Conservation (phyloP, 1,140 invertebrate genomes). For the Heliconius congener region DNA sequence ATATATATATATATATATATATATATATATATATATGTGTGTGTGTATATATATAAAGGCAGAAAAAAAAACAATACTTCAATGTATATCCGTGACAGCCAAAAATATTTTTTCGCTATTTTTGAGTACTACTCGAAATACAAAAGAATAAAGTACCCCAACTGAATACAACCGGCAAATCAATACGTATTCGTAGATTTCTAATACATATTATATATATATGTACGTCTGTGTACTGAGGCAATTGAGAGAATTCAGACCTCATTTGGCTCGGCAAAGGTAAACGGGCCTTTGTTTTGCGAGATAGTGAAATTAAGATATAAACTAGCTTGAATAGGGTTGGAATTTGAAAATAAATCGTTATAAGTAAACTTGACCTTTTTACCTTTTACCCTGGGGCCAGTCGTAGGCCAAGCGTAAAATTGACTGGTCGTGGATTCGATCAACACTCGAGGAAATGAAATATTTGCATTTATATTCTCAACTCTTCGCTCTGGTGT, state of each 20-base stretch:
- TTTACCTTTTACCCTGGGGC: no score
- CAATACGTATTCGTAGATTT: background rate
- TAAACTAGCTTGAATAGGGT: background rate
- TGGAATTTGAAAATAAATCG: background rate
- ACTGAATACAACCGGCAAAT: slow-evolving; percentile 22
- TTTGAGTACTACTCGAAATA: slow-evolving; percentile 8
- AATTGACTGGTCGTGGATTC: no score
- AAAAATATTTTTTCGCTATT: slow-evolving; percentile 16
- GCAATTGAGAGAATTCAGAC: slow-evolving; percentile 9
- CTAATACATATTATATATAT: background rate
- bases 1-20: no score
- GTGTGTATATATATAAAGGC: no score
- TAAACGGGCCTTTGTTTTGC: slow-evolving; percentile 4
- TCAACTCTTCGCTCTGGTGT: no score
- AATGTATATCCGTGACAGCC: background rate
- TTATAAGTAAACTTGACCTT: background rate
- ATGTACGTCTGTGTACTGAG: background rate
- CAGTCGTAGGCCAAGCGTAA: no score
- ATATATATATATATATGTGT: no score
- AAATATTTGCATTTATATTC: no score
- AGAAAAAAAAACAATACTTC: background rate
- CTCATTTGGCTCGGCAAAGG: slow-evolving; percentile 19
- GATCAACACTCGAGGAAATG: no score
- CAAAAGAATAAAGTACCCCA: slow-evolving; percentile 27
- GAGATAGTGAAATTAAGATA: background rate